Evolutionary conservation across 2,113 vertebrate genomes (phyloP).

Genomic region (Callipepla squamata): DNA sequence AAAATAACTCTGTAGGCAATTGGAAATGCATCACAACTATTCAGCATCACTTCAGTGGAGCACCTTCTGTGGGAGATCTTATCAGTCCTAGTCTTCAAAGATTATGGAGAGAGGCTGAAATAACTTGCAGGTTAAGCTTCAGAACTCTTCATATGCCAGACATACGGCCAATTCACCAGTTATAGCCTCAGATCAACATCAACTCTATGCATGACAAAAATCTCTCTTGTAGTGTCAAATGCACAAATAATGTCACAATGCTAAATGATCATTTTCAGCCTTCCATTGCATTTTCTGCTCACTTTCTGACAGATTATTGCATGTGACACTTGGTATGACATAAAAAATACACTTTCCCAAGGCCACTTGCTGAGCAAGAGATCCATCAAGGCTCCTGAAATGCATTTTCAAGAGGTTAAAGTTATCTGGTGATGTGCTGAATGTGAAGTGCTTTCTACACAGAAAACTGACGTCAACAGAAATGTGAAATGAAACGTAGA

Average conservation of each 20-base stretch:
- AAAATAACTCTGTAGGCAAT: constrained; percentile 55
- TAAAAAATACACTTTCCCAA: constrained; percentile 25
- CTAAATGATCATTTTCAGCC: constrained; percentile 54
- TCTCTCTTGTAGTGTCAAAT: neutral
- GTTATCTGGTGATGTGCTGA: neutral
- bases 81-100: constrained; percentile 33
- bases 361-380: constrained; percentile 18
- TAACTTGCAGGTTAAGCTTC: constrained; percentile 21
- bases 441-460: constrained; percentile 13
- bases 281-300: neutral
- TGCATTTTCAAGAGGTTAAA: constrained; percentile 39
- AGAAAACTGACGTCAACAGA: neutral
- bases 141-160: constrained; percentile 9
- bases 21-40: constrained; percentile 46
- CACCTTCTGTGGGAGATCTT: neutral
- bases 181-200: constrained; percentile 9
- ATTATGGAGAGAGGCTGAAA: constrained; percentile 7
- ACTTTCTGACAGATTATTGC: constrained; percentile 38
- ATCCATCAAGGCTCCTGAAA: constrained; percentile 42
- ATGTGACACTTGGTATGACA: neutral
- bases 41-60: constrained; percentile 43
- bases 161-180: neutral
- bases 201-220: constrained; percentile 43
- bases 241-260: constrained; percentile 61
- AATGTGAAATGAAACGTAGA: constrained; percentile 5